phyloP scores from a whole-genome alignment of 2,888 invertebrate genomes.

The Embidobia sp. region DNA sequence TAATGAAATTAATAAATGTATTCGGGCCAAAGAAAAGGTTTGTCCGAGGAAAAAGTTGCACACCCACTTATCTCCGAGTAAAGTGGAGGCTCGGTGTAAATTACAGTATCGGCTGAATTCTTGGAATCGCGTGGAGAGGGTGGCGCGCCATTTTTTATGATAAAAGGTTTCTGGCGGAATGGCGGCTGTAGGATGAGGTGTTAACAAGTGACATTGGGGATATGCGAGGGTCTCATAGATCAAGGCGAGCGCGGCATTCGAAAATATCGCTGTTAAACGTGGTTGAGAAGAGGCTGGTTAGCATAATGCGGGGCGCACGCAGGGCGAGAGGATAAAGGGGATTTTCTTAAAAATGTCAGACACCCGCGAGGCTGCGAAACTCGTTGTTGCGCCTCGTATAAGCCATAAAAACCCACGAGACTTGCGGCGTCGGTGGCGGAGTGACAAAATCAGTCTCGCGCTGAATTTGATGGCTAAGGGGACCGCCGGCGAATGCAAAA shows the following conservation, averaged over 20 bases:
- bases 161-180: slow-evolving; percentile 39
- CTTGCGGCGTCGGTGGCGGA: slow-evolving; percentile 23
- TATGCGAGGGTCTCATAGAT: slow-evolving; percentile 73
- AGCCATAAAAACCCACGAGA: slow-evolving; percentile 63
- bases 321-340: slow-evolving; percentile 68
- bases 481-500: slow-evolving; percentile 43
- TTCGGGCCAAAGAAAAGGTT: too few species aligned
- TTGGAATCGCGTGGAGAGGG: too few species aligned
- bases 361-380: slow-evolving; percentile 56
- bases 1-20: too few species aligned
- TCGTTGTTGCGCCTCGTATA: slow-evolving; percentile 63
- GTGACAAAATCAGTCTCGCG: slow-evolving; percentile 63
- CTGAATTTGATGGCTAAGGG: slow-evolving; percentile 55
- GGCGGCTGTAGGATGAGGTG: slow-evolving; percentile 62
- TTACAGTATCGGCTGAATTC: slow-evolving; percentile 40
- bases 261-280: slow-evolving; percentile 72
- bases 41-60: too few species aligned
- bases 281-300: slow-evolving; percentile 72
- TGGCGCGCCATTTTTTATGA: slow-evolving; percentile 38
- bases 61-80: too few species aligned
- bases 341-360: slow-evolving; percentile 79
- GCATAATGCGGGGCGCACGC: slow-evolving; percentile 77
- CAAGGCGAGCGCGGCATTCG: slow-evolving; percentile 70
- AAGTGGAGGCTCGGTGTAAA: too few species aligned
- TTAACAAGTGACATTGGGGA: slow-evolving; percentile 74